Conservation (phyloP, 2,113 vertebrate genomes). For the Ardeotis arabs region DNA sequence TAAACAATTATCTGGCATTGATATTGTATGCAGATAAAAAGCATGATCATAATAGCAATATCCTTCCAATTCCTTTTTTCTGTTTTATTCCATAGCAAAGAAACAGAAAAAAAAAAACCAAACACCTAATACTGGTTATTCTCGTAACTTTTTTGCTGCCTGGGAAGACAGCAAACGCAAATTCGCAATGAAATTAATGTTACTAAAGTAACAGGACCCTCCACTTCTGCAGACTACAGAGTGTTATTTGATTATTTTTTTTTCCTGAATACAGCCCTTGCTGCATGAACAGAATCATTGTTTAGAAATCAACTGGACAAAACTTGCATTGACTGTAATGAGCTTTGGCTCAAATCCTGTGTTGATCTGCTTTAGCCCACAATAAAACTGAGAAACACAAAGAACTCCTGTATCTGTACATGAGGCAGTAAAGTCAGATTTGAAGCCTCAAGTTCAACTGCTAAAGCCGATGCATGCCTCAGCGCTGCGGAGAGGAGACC, state of each 20-base stretch:
- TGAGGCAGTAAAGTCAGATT: background rate
- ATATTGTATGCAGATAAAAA: background rate
- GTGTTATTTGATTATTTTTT: background rate
- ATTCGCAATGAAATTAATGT: background rate
- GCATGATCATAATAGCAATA: background rate
- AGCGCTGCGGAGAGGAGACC: background rate
- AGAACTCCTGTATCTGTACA: background rate
- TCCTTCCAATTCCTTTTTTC: background rate
- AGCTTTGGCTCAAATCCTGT: slow-evolving; percentile 47
- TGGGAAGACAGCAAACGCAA: background rate
- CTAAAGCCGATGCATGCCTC: background rate
- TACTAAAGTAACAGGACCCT: background rate
- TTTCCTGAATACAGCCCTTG: background rate
- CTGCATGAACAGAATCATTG: background rate
- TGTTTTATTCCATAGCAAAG: background rate
- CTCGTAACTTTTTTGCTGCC: background rate
- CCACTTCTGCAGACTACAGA: slow-evolving; percentile 1
- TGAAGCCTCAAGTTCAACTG: background rate
- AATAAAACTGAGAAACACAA: slow-evolving; percentile 1
- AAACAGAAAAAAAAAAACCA: background rate
- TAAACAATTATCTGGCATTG: background rate
- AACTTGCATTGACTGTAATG: slow-evolving; percentile 5
- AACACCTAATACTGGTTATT: background rate
- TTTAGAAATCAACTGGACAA: slow-evolving; percentile 12
- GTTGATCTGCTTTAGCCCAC: slow-evolving; percentile 40